Evolutionary conservation across 2,113 vertebrate genomes (phyloP), one percentile per base, ranked within the genome.

Genomic region (Leptosomus discolor): DNA sequence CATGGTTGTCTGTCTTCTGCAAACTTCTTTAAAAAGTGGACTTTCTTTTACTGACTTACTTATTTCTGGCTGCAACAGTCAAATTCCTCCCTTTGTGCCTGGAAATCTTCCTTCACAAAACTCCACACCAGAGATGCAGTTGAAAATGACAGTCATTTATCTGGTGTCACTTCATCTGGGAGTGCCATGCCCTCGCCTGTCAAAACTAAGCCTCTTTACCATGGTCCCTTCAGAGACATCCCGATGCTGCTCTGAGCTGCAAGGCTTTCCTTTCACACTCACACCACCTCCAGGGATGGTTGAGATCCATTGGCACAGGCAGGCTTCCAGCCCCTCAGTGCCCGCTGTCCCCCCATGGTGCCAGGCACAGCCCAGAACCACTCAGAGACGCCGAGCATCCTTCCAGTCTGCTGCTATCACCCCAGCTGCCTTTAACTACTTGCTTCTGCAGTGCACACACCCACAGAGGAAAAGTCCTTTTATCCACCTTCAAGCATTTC

Each of bases 61-160:
- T 45, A 36, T 82, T 70, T 63, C 46, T 58, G 54, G 27, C 50
- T 92, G 41, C 69, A 91, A 34, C 51, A 94, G 57, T 39, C 61
- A 77, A 77, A 92, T 57, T 90, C 81, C 46, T 78, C 54, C 61
- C 37, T 90, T 94, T 64, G 58, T 77, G 74, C 57, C 46, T 85
- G 21, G 57, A 93, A 93, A 82, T 70, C 36, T 95, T 80, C 27
- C 45, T 76, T 89, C 68, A 85, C 22, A 92, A 60, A 92, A 71
- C 69, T 60, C 45, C 1, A 22, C 1, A 4, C 57, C 0, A 0
- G 74, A 88, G 73, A 90, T 46, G 57, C 1, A 2, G 50, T 21
- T 84, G 68, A 89, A 95, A 96, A 92, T 65, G 78, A 84, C 75
- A 94, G 75, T 51, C 53, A 85, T 94, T 97, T 94, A 92, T 90